phyloP scores from a whole-genome alignment of 2,113 vertebrate genomes.

The Alosa alosa region DNA sequence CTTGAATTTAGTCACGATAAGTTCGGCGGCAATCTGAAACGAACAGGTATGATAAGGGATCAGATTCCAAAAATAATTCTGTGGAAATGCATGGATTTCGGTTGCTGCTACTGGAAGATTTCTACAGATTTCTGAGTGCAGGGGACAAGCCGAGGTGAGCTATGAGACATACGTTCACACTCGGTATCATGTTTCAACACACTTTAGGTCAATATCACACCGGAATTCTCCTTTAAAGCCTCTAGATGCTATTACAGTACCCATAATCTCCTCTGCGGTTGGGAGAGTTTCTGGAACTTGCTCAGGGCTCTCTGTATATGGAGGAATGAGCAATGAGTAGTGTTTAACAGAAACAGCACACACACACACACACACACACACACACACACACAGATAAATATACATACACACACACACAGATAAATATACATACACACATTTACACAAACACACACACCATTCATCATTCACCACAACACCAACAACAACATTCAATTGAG shows the following conservation, averaged over 20 bases:
- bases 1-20: no score
- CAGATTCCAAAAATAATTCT: no score
- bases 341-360: slow-evolving; percentile 38
- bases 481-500: neutral
- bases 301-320: slow-evolving; percentile 75
- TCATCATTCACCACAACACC: neutral
- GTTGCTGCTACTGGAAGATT: no score
- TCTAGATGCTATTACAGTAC: slow-evolving; percentile 76
- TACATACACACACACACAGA: slow-evolving; percentile 74
- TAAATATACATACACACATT: slow-evolving; percentile 70
- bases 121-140: no score
- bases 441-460: slow-evolving; percentile 70
- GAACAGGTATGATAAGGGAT: no score
- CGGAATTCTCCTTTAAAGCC: neutral
- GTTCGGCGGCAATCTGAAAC: no score
- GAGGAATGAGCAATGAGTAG: slow-evolving; percentile 44
- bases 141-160: no score
- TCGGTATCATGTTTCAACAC: no score
- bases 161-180: no score
- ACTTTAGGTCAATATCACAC: no score
- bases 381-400: neutral
- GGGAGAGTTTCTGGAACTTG: slow-evolving; percentile 75
- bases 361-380: slow-evolving; percentile 29
- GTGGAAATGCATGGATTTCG: no score
- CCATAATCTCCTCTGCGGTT: slow-evolving; percentile 79